Evolutionary conservation across 1,140 invertebrate species (phyloP).

Genomic region (Asbolus verrucosus): DNA sequence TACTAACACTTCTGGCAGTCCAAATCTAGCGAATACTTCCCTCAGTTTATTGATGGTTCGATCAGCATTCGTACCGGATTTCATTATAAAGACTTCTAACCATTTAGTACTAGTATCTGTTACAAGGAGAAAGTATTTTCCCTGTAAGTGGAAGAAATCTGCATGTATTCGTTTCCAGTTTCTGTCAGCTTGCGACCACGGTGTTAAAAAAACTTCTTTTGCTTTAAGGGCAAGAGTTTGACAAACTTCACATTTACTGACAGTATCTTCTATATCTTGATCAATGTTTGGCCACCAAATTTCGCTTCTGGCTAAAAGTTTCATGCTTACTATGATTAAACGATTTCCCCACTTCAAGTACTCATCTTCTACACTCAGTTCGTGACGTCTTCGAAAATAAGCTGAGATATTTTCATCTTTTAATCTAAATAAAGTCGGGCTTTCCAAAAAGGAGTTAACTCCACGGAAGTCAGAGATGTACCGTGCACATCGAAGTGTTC

Average conservation of each 20-base stretch:
- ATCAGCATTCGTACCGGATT: neutral
- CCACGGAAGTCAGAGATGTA: too few species aligned
- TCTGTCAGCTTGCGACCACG: constrained; percentile 22
- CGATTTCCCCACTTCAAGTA: too few species aligned
- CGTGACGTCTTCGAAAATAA: too few species aligned
- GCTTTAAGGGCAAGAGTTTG: neutral
- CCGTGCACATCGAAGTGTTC: too few species aligned
- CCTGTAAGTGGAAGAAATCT: constrained; percentile 34
- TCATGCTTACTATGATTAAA: too few species aligned
- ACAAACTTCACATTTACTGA: constrained; percentile 40
- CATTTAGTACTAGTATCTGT: constrained; percentile 17
- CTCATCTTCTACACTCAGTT: too few species aligned
- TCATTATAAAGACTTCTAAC: constrained; percentile 25
- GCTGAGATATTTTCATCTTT: too few species aligned
- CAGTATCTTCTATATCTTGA: constrained; percentile 51
- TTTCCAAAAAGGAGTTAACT: too few species aligned
- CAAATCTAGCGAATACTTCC: too few species aligned
- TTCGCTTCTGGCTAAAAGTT: constrained; percentile 50
- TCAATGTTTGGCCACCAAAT: constrained; percentile 54
- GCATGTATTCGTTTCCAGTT: constrained; percentile 19
- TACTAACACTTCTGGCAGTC: too few species aligned
- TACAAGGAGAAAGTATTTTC: constrained; percentile 10
- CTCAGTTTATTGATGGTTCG: too few species aligned
- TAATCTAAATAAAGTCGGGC: too few species aligned
- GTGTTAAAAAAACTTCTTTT: neutral